These are phyloP conservation scores for Augochlora pura DNA, from an alignment of 1,140 invertebrate species.

Conservation along the genomic window DNA sequence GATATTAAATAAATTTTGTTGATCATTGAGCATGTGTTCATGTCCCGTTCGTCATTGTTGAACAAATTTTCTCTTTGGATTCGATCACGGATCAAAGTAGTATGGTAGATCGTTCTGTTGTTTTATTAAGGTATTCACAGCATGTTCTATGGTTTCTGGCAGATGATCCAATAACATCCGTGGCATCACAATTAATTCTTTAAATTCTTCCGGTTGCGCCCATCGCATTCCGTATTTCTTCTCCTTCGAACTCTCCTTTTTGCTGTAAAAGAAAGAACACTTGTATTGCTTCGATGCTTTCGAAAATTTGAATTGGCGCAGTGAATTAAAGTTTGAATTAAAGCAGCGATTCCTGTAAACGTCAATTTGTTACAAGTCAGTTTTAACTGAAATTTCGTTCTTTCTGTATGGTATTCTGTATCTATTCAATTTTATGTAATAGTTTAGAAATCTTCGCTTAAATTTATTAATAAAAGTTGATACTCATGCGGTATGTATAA, in stretches of 20 bases:
- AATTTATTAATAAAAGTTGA: too few relatives aligned
- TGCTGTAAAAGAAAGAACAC: conserved; percentile 37
- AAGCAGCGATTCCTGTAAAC: too few relatives aligned
- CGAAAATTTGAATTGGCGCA: not conserved
- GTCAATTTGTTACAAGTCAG: too few relatives aligned
- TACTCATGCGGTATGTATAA: too few relatives aligned
- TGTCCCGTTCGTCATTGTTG: conserved; percentile 26
- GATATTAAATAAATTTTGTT: not conserved
- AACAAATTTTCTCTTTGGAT: conserved; percentile 29
- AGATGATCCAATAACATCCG: conserved; percentile 88
- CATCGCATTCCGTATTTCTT: conserved; percentile 86
- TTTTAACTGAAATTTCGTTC: too few relatives aligned
- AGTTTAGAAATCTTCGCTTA: too few relatives aligned
- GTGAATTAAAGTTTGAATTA: too few relatives aligned
- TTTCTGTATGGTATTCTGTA: too few relatives aligned
- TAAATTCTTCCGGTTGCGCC: conserved; percentile 87
- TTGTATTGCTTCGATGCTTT: not conserved
- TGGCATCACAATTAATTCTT: conserved; percentile 88
- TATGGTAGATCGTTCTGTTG: conserved; percentile 73
- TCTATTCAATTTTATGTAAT: too few relatives aligned
- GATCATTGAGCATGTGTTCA: not conserved
- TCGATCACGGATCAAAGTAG: conserved; percentile 64
- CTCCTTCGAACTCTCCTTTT: conserved; percentile 69
- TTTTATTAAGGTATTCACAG: conserved; percentile 83
- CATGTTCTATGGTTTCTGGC: conserved; percentile 86